These are phyloP conservation scores for Pachyseris speciosa DNA, from an alignment of 64 coral and sea anemone species.

Conservation along the genomic window DNA sequence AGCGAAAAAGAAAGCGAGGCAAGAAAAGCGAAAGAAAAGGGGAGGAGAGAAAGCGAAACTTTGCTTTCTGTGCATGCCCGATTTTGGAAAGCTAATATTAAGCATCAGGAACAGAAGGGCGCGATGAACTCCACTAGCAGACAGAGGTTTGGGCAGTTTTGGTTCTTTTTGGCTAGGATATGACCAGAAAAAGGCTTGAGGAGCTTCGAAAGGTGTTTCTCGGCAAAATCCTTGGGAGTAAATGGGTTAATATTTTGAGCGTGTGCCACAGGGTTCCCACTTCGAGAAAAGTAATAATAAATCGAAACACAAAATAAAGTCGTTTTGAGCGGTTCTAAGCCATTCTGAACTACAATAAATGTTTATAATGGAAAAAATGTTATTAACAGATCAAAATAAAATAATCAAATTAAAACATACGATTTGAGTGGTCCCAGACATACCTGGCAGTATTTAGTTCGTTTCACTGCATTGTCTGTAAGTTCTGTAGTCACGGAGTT, in stretches of 20 bases:
- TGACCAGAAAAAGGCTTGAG: too few relatives aligned
- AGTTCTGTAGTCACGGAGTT: slow-evolving; percentile 14
- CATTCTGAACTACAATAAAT: background rate
- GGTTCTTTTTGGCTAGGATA: too few relatives aligned
- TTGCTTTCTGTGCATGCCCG: too few relatives aligned
- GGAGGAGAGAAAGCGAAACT: too few relatives aligned
- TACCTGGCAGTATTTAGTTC: background rate
- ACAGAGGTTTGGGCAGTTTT: too few relatives aligned
- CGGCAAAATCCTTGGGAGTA: too few relatives aligned
- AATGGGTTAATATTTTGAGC: slow-evolving; percentile 21
- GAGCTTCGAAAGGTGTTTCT: too few relatives aligned
- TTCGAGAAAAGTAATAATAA: slow-evolving; percentile 38
- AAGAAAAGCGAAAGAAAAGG: too few relatives aligned
- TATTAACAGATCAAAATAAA: slow-evolving; percentile 31
- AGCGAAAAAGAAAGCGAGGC: too few relatives aligned
- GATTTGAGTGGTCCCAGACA: slow-evolving; percentile 41
- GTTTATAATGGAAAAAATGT: slow-evolving; percentile 11
- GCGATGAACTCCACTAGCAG: too few relatives aligned
- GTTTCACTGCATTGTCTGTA: slow-evolving; percentile 18
- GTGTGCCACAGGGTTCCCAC: background rate
- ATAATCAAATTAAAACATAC: slow-evolving; percentile 23
- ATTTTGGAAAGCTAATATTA: slow-evolving; percentile 14
- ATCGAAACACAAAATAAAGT: slow-evolving; percentile 18
- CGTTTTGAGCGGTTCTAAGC: slow-evolving; percentile 6
- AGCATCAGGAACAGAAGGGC: too few relatives aligned